Base-by-base conservation (phyloP, 2,797 vertebrate genomes). In the Pampus argenteus region DNA sequence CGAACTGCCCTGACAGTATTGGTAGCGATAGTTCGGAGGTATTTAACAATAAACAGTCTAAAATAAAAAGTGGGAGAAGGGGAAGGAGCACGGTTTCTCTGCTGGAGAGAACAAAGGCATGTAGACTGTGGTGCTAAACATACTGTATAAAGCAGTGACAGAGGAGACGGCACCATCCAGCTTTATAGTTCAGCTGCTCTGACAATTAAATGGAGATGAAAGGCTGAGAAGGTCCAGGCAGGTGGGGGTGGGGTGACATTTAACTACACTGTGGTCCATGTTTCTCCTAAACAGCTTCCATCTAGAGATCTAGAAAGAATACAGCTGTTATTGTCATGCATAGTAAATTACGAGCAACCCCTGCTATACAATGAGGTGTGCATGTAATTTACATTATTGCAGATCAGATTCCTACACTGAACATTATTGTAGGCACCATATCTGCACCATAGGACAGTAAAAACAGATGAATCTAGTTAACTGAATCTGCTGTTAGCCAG, bases 81-180 rank as follows among this genome's bases (percentile, higher is more conserved):
- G 22, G n/a, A 36, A 66, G 63, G 36, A 61, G 69, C 40, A 69
- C 59, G 62, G 66, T 63, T 62, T 52, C 63, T 66, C 64, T 60
- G 56, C 25, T n/a, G 60, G 20, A 67, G 25, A 70, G 25, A 70
- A 62, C 52, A 56, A 87, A 82, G 78, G 75, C 81, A 68, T 77
- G 74, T 47, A 14, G 61, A 80, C 50, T 25, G 69, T 61, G 50
- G 56, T 17, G 13, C 14, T 57, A 47, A 47, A 48, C 9, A 13
- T 26, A 7, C 13, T 48, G 52, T 55, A 29, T n/a, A 34, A 68
- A 61, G 40, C 58, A 52, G 62, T n/a, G 23, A 61, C 45, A 68
- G 31, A 14, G 22, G 17, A 63, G 36, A 49, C 26, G 6, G 10
- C 9, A 31, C 23, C 0, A 14, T 28, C 31, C 49, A 9, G 59